Percentiles rank a stretch among this genome's conserved stretches.
Conservation (phyloP, 1,140 invertebrate species). For the Arion vulgaris region DNA sequence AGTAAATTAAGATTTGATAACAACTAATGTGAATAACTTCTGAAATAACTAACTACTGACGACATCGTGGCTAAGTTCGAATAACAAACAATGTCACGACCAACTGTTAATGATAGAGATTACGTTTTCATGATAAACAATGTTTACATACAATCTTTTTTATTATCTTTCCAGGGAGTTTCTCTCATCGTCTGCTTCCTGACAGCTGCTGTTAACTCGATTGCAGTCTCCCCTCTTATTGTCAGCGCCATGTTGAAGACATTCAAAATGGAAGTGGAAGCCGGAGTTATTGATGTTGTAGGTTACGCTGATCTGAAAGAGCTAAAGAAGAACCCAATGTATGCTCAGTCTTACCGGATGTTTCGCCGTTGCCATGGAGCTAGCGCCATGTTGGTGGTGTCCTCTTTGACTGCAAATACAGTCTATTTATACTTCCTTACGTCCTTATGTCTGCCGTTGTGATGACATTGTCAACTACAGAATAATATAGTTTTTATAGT, state of each 20-base stretch:
- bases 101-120: too few species aligned
- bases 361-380: slow-evolving; percentile 43
- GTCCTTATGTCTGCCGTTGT: not conserved
- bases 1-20: too few species aligned
- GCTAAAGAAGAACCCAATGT: slow-evolving; percentile 41
- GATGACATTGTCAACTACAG: not conserved
- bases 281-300: slow-evolving; percentile 45
- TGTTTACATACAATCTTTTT: too few species aligned
- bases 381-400: slow-evolving; percentile 39
- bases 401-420: slow-evolving; percentile 32
- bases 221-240: slow-evolving; percentile 44
- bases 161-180: slow-evolving; percentile 33
- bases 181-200: slow-evolving; percentile 37
- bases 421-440: slow-evolving; percentile 40
- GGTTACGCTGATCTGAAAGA: slow-evolving; percentile 46
- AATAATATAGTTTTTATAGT: not conserved
- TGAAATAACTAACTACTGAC: too few species aligned
- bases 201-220: slow-evolving; percentile 40
- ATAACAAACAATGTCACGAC: too few species aligned
- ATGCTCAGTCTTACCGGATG: slow-evolving; percentile 34
- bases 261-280: slow-evolving; percentile 49
- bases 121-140: too few species aligned
- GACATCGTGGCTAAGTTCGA: too few species aligned
- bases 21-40: too few species aligned
- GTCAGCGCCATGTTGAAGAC: slow-evolving; percentile 46